Evolutionary conservation across 2,888 invertebrate species (phyloP).

Genomic region (Helicoverpa assulta): DNA sequence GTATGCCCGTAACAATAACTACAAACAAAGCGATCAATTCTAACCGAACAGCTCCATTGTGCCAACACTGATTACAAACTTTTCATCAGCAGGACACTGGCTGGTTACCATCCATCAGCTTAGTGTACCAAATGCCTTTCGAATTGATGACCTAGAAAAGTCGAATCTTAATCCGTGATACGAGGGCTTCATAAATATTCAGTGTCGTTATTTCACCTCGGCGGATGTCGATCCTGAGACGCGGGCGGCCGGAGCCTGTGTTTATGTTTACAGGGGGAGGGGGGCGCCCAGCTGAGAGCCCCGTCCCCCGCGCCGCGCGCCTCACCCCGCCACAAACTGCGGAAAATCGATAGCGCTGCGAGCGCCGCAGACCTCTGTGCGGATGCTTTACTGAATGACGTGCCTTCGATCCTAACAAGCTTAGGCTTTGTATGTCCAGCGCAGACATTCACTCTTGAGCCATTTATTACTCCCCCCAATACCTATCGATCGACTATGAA

Average conservation of each 20-base stretch:
- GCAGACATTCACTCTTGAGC: slow-evolving; percentile 23
- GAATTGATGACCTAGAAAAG: slow-evolving; percentile 86
- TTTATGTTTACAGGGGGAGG: slow-evolving; percentile 87
- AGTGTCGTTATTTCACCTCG: slow-evolving; percentile 88
- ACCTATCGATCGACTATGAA: slow-evolving; percentile 49
- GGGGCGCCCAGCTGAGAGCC: slow-evolving; percentile 83
- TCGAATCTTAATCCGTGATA: slow-evolving; percentile 87
- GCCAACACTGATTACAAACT: slow-evolving; percentile 52
- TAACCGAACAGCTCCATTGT: slow-evolving; percentile 44
- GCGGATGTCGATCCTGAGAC: slow-evolving; percentile 83
- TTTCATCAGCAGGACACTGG: slow-evolving; percentile 43
- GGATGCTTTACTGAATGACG: slow-evolving; percentile 71
- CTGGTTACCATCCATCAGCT: slow-evolving; percentile 56
- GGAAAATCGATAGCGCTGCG: slow-evolving; percentile 87
- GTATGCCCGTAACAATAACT: slow-evolving; percentile 35
- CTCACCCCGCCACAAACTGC: slow-evolving; percentile 71
- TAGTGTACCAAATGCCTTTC: slow-evolving; percentile 70
- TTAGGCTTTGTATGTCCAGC: slow-evolving; percentile 41
- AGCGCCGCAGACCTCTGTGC: slow-evolving; percentile 78
- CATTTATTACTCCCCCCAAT: slow-evolving; percentile 5
- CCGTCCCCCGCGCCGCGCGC: slow-evolving; percentile 60
- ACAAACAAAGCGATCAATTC: slow-evolving; percentile 51
- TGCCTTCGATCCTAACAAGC: slow-evolving; percentile 70
- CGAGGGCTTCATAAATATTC: slow-evolving; percentile 88
- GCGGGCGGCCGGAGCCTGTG: slow-evolving; percentile 76